Evolutionary conservation across 2,888 invertebrate genomes (phyloP), one percentile per base, ranked within the genome.

Genomic region (Nomada flava): DNA sequence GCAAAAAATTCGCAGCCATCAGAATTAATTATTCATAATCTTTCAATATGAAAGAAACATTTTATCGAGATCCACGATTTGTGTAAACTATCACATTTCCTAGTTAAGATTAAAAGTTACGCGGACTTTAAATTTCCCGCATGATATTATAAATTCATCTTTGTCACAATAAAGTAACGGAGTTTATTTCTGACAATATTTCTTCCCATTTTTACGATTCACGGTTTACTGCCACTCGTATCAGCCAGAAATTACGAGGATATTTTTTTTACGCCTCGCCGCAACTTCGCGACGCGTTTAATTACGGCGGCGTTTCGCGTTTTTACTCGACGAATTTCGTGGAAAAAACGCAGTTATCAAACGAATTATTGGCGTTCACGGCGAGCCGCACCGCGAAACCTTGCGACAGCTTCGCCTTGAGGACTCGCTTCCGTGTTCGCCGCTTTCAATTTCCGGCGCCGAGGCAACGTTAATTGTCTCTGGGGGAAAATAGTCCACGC

Each of bases 381-480:
- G 23, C 47, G 13, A 23, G 42, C 23, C n/a, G 52, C 44, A 1
- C 20, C 47, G 50, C 42, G 69, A 70, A 71, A 52, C 60, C 70
- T 60, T 9, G 60, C 70, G 50, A 60, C 70, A 62, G 50, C 44
- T 26, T 62, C 55, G 62, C 63, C 74, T 64, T 69, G 74, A 59
- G 74, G 42, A 64, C 50, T 64, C 50, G 26, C 57, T 78, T 74
- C 62, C 68, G 60, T 36, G 70, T 44, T 72, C 44, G 47, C 52
- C 42, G 75, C 63, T 59, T 63, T 71, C 71, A 71, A 76, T 76
- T 76, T 64, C 71, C 76, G 71, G 50, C 57, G 15, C 15, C 18
- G 42, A 20, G 68, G 60, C 68, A 69, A 20, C 69, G 64, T 69
- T 70, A 79, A 76, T 76, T 65, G 64, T 76, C 65, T n/a, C 65